phyloP scores from a whole-genome alignment of 2,888 invertebrate genomes.

The Hemistola chrysoprasaria region DNA sequence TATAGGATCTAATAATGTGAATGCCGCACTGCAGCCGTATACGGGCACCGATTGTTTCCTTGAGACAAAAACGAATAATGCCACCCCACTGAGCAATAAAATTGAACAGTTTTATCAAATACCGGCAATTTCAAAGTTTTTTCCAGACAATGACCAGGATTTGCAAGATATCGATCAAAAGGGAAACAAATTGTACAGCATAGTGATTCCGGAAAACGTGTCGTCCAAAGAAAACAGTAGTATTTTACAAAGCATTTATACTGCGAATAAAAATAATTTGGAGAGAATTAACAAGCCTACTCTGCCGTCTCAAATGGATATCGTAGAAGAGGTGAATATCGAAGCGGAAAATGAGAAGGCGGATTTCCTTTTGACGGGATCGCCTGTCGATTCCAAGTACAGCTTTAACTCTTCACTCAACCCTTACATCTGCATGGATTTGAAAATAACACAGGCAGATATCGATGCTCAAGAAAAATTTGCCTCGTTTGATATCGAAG shows the following conservation, averaged over 20 bases:
- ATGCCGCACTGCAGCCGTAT: neutral
- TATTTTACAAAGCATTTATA: constrained; percentile 40
- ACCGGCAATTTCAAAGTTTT: constrained; percentile 47
- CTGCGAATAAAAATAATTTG: constrained; percentile 18
- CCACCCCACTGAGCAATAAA: constrained; percentile 12
- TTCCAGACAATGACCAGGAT: constrained; percentile 46
- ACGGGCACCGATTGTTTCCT: constrained; percentile 1
- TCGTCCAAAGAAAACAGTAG: constrained; percentile 31
- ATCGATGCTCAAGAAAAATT: constrained; percentile 58
- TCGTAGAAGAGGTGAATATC: constrained; percentile 19
- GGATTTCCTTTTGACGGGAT: constrained; percentile 54
- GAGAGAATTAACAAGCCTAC: constrained; percentile 1
- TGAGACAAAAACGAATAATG: constrained; percentile 5
- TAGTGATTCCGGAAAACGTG: constrained; percentile 37
- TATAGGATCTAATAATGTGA: constrained; percentile 36
- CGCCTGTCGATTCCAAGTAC: constrained; percentile 31
- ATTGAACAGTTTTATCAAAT: constrained; percentile 42
- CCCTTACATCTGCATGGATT: constrained; percentile 39
- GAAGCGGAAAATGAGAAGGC: constrained; percentile 42
- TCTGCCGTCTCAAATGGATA: constrained; percentile 12
- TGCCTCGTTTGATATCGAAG: constrained; percentile 60
- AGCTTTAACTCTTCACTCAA: constrained; percentile 42
- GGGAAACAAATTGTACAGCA: constrained; percentile 35
- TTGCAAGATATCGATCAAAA: constrained; percentile 38
- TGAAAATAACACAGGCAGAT: constrained; percentile 44